Conservation (phyloP, 1,140 invertebrate genomes). For the Ceratosolen solmsi region DNA sequence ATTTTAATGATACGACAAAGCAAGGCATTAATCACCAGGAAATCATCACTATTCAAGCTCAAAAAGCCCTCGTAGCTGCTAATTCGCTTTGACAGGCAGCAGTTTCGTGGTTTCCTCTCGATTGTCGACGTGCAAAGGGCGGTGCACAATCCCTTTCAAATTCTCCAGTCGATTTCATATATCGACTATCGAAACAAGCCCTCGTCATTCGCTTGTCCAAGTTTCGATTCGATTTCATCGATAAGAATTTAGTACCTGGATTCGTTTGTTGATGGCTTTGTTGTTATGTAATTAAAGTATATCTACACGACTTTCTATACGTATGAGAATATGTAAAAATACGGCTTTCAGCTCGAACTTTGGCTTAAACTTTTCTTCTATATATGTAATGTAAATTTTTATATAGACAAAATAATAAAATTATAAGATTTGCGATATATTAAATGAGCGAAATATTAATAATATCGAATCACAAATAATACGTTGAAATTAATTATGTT, state of each 20-base stretch:
- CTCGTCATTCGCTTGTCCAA: neutral
- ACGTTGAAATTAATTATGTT: no score
- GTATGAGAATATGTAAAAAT: no score
- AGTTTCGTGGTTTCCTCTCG: conserved; percentile 23
- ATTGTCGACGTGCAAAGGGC: conserved; percentile 19
- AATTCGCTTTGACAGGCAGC: conserved; percentile 28
- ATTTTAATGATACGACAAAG: no score
- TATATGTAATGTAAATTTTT: no score
- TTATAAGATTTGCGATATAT: no score
- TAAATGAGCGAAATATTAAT: no score
- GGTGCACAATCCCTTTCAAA: conserved; percentile 2
- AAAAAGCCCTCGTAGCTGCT: neutral
- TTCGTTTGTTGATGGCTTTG: neutral
- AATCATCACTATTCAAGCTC: neutral
- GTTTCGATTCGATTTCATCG: neutral
- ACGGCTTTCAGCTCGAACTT: no score
- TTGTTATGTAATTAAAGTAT: neutral
- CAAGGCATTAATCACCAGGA: neutral
- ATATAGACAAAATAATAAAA: no score
- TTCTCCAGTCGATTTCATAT: neutral
- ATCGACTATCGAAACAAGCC: neutral
- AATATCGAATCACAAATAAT: no score
- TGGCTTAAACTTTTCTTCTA: no score
- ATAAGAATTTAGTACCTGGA: neutral
- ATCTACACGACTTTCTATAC: neutral